phyloP scores from a whole-genome alignment of 2,113 vertebrate species.

The Xenopus borealis region DNA sequence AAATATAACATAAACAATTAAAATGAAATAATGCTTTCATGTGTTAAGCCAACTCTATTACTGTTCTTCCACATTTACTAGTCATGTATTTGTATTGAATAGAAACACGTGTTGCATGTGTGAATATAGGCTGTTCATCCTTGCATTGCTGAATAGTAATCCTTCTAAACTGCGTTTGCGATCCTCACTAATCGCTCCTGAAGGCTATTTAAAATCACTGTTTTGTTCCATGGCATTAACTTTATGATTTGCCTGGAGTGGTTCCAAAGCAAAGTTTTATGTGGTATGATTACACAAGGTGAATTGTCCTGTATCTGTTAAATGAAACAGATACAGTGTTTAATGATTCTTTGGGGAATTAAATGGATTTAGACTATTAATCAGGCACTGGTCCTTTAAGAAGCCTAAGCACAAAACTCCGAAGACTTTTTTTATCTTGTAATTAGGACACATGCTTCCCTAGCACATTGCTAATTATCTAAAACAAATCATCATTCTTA shows the following conservation, averaged over 20 bases:
- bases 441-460: not conserved
- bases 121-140: not conserved
- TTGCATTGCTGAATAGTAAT: not conserved
- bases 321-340: constrained; percentile 62
- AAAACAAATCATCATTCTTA: constrained; percentile 15
- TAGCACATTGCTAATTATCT: rapidly evolving
- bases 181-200: not conserved
- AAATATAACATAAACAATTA: too few species aligned
- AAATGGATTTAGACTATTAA: constrained; percentile 51
- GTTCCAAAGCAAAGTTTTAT: constrained; percentile 69
- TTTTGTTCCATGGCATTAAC: constrained; percentile 63
- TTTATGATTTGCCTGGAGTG: constrained; percentile 61
- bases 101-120: too few species aligned
- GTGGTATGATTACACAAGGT: constrained; percentile 67
- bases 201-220: constrained; percentile 5
- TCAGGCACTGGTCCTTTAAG: constrained; percentile 47
- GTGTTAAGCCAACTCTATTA: too few species aligned
- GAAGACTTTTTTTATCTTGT: rapidly evolving
- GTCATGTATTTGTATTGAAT: too few species aligned
- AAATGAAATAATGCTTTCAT: too few species aligned
- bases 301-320: constrained; percentile 63
- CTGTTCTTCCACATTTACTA: too few species aligned
- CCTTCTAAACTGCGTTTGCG: not conserved
- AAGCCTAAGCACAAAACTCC: not conserved
- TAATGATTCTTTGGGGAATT: constrained; percentile 57